Evolutionary conservation across 2,888 invertebrate genomes (phyloP).

Genomic region (Drosophila acutilabella): DNA sequence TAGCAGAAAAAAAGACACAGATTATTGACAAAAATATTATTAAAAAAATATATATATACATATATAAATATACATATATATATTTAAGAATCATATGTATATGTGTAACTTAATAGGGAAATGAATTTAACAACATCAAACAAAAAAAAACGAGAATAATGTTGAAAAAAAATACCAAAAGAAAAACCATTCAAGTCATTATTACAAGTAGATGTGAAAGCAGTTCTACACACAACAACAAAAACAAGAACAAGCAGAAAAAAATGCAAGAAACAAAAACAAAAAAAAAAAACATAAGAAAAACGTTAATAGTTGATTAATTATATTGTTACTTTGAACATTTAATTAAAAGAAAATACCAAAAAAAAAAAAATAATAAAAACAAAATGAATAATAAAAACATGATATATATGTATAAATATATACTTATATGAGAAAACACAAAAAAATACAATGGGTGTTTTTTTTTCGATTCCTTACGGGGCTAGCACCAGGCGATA

Average conservation of each 20-base stretch:
- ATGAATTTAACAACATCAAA: slow-evolving; percentile 69
- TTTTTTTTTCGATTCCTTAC: slow-evolving; percentile 48
- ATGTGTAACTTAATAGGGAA: slow-evolving; percentile 74
- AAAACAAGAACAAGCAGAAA: slow-evolving; percentile 25
- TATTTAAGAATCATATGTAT: slow-evolving; percentile 47
- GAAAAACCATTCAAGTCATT: slow-evolving; percentile 77
- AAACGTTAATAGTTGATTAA: slow-evolving; percentile 82
- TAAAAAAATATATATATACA: slow-evolving; percentile 31
- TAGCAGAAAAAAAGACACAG: slow-evolving; percentile 30
- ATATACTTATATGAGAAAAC: slow-evolving; percentile 74
- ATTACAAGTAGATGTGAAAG: slow-evolving; percentile 74
- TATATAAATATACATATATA: slow-evolving; percentile 23
- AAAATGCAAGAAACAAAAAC: slow-evolving; percentile 43
- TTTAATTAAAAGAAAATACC: slow-evolving; percentile 71
- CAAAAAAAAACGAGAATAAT: slow-evolving; percentile 64
- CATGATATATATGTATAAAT: slow-evolving; percentile 72
- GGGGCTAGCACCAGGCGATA: slow-evolving; percentile 43
- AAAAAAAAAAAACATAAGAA: slow-evolving; percentile 58
- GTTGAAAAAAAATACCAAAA: slow-evolving; percentile 70
- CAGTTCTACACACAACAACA: slow-evolving; percentile 71
- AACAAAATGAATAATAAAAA: slow-evolving; percentile 55
- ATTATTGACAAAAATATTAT: slow-evolving; percentile 54
- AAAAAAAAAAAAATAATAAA: slow-evolving; percentile 52
- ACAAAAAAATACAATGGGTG: slow-evolving; percentile 71
- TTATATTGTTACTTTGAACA: slow-evolving; percentile 84